These are phyloP conservation scores for Penaeus indicus DNA, from an alignment of 1,140 invertebrate genomes.

Conservation along the genomic window DNA sequence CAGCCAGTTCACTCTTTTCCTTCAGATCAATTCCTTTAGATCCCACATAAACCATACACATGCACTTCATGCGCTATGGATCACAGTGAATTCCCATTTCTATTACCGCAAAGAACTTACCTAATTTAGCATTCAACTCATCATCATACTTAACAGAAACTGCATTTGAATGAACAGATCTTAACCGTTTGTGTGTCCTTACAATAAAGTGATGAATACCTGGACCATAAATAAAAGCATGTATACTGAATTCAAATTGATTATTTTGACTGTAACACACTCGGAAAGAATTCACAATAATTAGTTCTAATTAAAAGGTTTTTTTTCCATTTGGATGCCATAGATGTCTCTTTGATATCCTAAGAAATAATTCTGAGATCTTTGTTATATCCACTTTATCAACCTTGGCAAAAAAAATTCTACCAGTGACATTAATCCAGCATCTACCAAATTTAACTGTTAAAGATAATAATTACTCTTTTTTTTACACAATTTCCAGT, in stretches of 20 bases:
- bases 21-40: conserved; percentile 29
- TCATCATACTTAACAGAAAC: background rate
- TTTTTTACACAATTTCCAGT: background rate
- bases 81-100: background rate
- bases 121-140: conserved; percentile 6
- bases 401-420: background rate
- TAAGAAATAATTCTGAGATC: background rate
- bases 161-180: background rate
- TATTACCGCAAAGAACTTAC: background rate
- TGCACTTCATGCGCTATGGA: background rate
- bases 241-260: conserved; percentile 18
- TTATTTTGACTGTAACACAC: background rate
- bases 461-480: conserved; percentile 9
- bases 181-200: background rate
- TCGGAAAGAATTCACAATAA: background rate
- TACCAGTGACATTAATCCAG: background rate
- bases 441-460: background rate
- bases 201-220: conserved; percentile 5
- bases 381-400: conserved; percentile 1
- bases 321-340: background rate
- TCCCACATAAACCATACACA: background rate
- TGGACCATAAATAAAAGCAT: too few species aligned
- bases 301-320: conserved; percentile 16
- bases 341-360: background rate
- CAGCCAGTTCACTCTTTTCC: conserved; percentile 28